Evolutionary conservation across 2,113 vertebrate species (phyloP), one percentile per base, ranked within the genome.

Genomic region (Grallaria varia): DNA sequence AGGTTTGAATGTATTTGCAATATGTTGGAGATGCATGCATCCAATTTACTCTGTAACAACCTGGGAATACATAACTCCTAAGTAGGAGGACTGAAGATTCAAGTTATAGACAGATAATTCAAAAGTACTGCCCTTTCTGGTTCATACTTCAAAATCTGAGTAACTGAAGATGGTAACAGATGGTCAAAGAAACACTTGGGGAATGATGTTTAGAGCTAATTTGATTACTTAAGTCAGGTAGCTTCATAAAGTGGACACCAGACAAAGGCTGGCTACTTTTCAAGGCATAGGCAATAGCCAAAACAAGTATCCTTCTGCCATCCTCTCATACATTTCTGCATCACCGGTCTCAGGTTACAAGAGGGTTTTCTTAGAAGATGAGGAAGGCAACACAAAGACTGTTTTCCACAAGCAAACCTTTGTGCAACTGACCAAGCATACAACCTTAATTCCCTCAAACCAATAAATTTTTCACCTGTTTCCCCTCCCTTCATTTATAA

Each of bases 251-350:
- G 77, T 67, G 74, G 94, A 94, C 87, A 82, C 6, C 40, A 95
- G 81, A 93, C 73, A 84, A 92, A 95, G 9, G 64, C 64, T 92
- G 85, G 93, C 93, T 87, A 31, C 72, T 91, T 95, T 89, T 93
- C 96, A 93, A 92, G 59, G 68, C 45, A 75, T 9, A 74, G 33
- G 73, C 47, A 79, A 77, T 22, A 95, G 81, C 66, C 60, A 91
- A 39, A 35, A 60, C 69, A 84, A 91, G 53, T 12, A 56, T 49
- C 85, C n/a, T 75, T 45, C 59, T 95, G 72, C 76, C 76, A 79
- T 21, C 25, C 21, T n/a, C 58, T 1, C 40, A 56, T 44, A 59
- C 24, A n/a, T 45, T 92, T 91, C 53, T 87, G 58, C 60, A 88
- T 58, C 42, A 87, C 28, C 78, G 20, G 35, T 53, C 40, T 59